phyloP scores from a whole-genome alignment of 2,888 invertebrate species.

The Alentia gelatinosa region DNA sequence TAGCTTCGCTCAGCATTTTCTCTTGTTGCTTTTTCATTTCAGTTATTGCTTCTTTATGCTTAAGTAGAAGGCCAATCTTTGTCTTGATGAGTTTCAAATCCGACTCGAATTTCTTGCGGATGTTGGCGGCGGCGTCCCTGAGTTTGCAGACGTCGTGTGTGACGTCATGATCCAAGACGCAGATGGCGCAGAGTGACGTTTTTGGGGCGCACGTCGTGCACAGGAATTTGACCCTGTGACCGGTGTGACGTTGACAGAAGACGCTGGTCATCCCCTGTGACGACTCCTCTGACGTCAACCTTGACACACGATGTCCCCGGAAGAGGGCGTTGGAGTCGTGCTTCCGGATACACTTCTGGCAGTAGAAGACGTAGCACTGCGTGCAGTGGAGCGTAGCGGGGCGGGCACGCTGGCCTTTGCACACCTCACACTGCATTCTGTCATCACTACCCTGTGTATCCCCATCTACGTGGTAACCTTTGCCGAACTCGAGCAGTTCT shows the following conservation, averaged over 20 bases:
- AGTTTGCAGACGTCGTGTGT: background rate
- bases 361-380: slow-evolving; percentile 7
- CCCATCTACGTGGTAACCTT: background rate
- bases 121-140: background rate
- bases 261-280: background rate
- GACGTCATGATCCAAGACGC: background rate
- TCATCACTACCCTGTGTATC: background rate
- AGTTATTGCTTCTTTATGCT: background rate
- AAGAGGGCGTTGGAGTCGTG: background rate
- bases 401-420: background rate
- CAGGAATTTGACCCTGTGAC: background rate
- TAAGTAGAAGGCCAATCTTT: background rate
- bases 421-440: background rate
- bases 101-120: background rate
- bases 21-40: background rate
- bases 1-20: background rate
- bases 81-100: background rate
- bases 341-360: background rate
- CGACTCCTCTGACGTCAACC: background rate
- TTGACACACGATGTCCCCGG: background rate
- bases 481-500: background rate
- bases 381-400: background rate
- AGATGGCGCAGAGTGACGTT: background rate
- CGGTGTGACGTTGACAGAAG: background rate
- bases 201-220: background rate